Percentiles rank a stretch among this genome's conserved stretches.
phyloP scores from a whole-genome alignment of 1,140 invertebrate genomes.

The Nasonia vitripennis region DNA sequence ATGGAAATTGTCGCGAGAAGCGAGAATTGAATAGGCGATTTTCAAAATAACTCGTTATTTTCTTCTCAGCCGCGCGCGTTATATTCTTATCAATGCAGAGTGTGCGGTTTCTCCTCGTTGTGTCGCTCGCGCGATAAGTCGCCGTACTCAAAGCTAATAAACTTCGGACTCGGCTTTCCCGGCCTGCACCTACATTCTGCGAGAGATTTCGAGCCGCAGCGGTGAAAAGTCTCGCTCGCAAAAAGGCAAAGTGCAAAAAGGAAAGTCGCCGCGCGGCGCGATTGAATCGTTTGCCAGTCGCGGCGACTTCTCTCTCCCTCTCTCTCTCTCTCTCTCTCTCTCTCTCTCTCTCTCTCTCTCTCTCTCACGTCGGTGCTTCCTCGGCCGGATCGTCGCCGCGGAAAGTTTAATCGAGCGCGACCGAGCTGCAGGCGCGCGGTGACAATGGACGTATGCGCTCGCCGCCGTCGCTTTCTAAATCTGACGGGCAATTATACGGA shows the following conservation, averaged over 20 bases:
- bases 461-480: constrained; percentile 19
- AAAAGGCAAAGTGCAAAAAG: constrained; percentile 27
- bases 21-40: too few relatives aligned
- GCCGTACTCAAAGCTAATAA: background rate
- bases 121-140: too few relatives aligned
- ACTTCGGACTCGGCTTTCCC: background rate
- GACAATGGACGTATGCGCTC: background rate
- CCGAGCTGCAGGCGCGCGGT: background rate
- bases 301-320: background rate
- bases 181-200: background rate
- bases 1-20: too few relatives aligned
- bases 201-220: too few relatives aligned
- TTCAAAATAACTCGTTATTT: too few relatives aligned
- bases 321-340: background rate
- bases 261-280: background rate
- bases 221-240: background rate
- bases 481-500: background rate
- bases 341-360: background rate
- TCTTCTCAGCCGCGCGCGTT: too few relatives aligned
- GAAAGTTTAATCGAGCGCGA: constrained; percentile 38
- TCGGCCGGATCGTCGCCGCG: background rate
- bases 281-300: background rate
- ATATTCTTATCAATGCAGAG: too few relatives aligned
- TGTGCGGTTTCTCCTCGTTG: too few relatives aligned
- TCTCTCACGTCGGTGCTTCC: background rate